Conservation (phyloP, 2,888 invertebrate species). For the Merodon equestris region DNA sequence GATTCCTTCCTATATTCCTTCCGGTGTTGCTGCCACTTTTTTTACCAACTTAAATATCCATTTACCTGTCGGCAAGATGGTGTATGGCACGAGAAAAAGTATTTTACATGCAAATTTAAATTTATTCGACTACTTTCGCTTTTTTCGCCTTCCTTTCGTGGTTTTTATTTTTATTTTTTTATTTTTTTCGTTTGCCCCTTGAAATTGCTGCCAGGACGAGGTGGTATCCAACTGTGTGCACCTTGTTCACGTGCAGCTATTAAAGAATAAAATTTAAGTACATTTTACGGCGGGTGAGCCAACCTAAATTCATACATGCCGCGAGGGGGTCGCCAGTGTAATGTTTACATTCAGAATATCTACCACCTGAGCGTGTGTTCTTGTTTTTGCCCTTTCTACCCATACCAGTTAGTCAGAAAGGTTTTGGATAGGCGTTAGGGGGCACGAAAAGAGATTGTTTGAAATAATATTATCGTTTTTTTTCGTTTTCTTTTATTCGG, state of each 20-base stretch:
- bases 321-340: background rate
- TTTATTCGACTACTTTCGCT: background rate
- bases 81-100: constrained; percentile 9
- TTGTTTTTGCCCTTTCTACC: too few species aligned
- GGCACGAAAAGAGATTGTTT: background rate
- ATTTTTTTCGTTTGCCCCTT: background rate
- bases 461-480: constrained; percentile 21
- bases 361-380: constrained; percentile 20
- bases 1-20: too few species aligned
- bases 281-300: constrained; percentile 4
- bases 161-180: too few species aligned
- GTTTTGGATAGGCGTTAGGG: too few species aligned
- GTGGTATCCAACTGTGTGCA: background rate
- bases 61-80: constrained; percentile 10
- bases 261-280: constrained; percentile 31
- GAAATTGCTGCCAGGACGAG: too few species aligned
- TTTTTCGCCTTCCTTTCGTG: background rate
- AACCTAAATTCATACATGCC: constrained; percentile 1
- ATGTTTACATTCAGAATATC: constrained; percentile 22
- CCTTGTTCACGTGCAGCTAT: constrained; percentile 17
- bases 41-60: constrained; percentile 37
- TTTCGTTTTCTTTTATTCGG: too few species aligned
- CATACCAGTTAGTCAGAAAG: too few species aligned
- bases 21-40: too few species aligned
- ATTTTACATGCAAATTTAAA: constrained; percentile 19